Percentiles rank a stretch among this genome's conserved stretches.
Conservation (phyloP, 2,888 invertebrate genomes). For the Ormia ochracea region DNA sequence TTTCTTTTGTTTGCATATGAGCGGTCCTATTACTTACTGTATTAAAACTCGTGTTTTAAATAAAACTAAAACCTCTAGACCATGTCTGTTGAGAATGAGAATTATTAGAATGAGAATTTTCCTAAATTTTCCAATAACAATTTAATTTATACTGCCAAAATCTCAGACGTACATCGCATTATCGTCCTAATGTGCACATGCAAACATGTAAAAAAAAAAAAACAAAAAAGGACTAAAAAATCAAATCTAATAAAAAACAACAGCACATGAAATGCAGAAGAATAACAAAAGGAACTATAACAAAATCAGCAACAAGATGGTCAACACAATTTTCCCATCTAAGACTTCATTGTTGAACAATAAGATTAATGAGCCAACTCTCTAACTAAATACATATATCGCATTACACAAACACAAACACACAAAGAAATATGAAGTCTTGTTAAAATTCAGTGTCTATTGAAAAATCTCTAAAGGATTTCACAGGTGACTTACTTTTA, state of each 20-base stretch:
- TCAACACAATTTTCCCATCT: conserved; percentile 66
- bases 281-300: conserved; percentile 45
- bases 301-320: conserved; percentile 46
- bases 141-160: no score
- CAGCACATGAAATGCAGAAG: not conserved
- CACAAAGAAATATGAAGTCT: not conserved
- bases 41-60: no score
- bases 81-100: no score
- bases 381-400: not conserved
- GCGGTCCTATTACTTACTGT: no score
- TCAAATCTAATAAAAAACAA: not conserved
- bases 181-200: no score
- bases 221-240: not conserved
- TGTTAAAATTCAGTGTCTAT: not conserved
- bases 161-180: no score
- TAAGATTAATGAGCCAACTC: conserved; percentile 70
- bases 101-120: no score
- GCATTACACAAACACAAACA: not conserved
- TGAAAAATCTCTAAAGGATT: no score
- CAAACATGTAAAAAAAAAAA: not conserved
- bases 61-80: no score
- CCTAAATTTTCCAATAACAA: no score
- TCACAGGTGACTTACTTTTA: no score
- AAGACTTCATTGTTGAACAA: conserved; percentile 72
- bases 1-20: no score